Evolutionary conservation across 2,888 invertebrate species (phyloP).

Genomic region (Poecilus cupreus): DNA sequence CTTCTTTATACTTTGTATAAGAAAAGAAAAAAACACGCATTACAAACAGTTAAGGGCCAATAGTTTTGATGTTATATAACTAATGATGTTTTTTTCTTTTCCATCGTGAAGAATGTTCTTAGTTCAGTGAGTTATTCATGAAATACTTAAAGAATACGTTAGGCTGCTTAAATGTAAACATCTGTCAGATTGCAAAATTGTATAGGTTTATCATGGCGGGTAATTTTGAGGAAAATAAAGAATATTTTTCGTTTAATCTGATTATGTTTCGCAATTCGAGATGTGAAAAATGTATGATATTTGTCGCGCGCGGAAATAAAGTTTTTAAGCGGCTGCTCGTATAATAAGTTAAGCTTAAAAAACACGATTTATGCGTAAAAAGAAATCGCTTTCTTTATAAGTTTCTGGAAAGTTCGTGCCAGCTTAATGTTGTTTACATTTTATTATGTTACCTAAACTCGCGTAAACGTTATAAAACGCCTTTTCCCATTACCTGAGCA

Average conservation of each 20-base stretch:
- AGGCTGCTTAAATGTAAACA: neutral
- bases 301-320: slow-evolving; percentile 38
- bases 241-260: slow-evolving; percentile 1
- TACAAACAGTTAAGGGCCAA: too few species aligned
- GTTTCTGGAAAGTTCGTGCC: slow-evolving; percentile 50
- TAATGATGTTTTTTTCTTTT: neutral
- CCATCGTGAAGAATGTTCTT: neutral
- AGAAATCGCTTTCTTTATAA: slow-evolving; percentile 52
- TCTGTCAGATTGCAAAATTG: slow-evolving; percentile 27
- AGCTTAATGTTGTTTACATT: slow-evolving; percentile 56
- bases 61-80: too few species aligned
- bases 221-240: slow-evolving; percentile 31
- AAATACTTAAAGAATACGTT: slow-evolving; percentile 25
- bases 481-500: slow-evolving; percentile 52
- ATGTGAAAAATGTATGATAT: slow-evolving; percentile 44
- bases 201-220: slow-evolving; percentile 4
- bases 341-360: slow-evolving; percentile 46
- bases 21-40: too few species aligned
- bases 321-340: slow-evolving; percentile 42
- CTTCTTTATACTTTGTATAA: too few species aligned
- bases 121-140: slow-evolving; percentile 1
- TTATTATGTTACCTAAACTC: slow-evolving; percentile 56
- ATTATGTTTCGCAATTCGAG: slow-evolving; percentile 15
- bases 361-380: slow-evolving; percentile 52
- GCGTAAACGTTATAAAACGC: slow-evolving; percentile 52